These are phyloP conservation scores for Gymnobelideus leadbeateri DNA, from an alignment of 2,113 vertebrate species.

Conservation along the genomic window DNA sequence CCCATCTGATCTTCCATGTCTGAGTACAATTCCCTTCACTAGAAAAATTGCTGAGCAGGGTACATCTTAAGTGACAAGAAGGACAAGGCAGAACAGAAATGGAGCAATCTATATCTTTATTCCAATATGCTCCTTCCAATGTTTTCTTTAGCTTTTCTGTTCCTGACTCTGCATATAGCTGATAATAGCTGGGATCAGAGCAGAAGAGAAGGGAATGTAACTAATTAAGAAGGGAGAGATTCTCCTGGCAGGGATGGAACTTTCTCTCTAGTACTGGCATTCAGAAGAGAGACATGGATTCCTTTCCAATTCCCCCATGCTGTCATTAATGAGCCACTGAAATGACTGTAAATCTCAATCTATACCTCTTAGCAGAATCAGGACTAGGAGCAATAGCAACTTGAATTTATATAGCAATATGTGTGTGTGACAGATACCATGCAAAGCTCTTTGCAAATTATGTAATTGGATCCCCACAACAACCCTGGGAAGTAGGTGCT, in stretches of 20 bases:
- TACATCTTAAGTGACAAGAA: background rate
- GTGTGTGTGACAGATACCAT: background rate
- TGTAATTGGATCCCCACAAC: background rate
- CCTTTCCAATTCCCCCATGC: background rate
- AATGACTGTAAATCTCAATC: background rate
- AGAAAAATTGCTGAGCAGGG: background rate
- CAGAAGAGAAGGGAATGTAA: background rate
- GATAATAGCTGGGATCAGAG: background rate
- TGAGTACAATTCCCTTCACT: background rate
- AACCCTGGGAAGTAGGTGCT: background rate
- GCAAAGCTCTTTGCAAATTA: background rate
- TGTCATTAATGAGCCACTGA: background rate
- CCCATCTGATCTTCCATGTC: background rate
- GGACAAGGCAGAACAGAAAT: background rate
- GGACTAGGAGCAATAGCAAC: background rate
- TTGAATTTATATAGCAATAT: background rate
- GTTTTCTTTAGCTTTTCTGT: background rate
- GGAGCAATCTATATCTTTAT: background rate
- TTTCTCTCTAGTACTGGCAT: background rate
- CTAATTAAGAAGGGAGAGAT: background rate
- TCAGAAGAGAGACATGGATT: background rate
- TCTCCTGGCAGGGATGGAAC: background rate
- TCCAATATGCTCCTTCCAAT: background rate
- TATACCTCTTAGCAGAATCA: background rate
- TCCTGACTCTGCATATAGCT: background rate